Evolutionary conservation across 2,888 invertebrate species (phyloP).

Genomic region (Microdon myrmicae): DNA sequence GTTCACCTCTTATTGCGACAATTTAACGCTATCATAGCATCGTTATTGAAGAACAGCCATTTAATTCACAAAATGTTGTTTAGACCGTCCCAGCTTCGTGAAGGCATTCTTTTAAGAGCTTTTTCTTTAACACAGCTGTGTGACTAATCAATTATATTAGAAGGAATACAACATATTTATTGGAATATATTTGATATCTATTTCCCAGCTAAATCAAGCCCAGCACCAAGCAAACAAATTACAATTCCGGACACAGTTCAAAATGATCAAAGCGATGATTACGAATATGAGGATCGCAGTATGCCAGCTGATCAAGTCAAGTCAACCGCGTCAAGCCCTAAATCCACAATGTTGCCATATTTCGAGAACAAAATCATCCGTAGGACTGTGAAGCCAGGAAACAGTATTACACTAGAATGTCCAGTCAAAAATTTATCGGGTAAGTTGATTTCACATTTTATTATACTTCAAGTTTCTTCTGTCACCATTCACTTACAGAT

Average conservation of each 20-base stretch:
- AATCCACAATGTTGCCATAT: slow-evolving; percentile 34
- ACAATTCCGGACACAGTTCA: background rate
- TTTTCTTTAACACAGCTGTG: no score
- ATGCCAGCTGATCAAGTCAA: slow-evolving; percentile 20
- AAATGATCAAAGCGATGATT: slow-evolving; percentile 34
- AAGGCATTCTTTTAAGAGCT: no score
- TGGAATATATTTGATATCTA: no score
- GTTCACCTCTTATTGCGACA: no score
- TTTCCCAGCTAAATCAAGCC: slow-evolving; percentile 18
- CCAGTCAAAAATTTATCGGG: slow-evolving; percentile 34
- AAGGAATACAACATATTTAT: no score
- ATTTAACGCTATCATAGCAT: no score
- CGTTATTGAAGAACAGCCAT: no score
- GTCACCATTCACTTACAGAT: slow-evolving; percentile 17
- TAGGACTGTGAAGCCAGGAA: slow-evolving; percentile 20
- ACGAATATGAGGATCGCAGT: slow-evolving; percentile 23
- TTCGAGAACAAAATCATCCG: slow-evolving; percentile 19
- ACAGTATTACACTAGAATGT: slow-evolving; percentile 28
- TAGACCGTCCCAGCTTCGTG: no score
- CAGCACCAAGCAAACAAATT: slow-evolving; percentile 8
- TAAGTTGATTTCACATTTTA: slow-evolving; percentile 6
- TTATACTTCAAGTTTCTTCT: background rate
- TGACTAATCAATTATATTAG: no score
- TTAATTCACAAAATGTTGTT: no score
- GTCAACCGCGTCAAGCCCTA: slow-evolving; percentile 19